phyloP scores from a whole-genome alignment of 1,140 invertebrate species.

The Condylostylus longicornis region DNA sequence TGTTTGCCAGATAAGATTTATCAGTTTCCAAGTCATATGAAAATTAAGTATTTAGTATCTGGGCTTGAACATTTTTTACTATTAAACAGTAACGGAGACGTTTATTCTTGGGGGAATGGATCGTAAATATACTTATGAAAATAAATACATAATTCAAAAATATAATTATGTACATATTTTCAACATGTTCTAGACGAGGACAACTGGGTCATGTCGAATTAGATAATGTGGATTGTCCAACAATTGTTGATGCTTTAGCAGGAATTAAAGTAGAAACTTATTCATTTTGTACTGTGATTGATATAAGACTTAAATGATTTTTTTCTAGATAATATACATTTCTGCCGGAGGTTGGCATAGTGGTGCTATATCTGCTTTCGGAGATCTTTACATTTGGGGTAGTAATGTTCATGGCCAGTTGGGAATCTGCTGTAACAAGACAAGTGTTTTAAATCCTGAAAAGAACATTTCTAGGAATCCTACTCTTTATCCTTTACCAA shows the following conservation, averaged over 20 bases:
- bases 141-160: slow-evolving; percentile 1
- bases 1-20: slow-evolving; percentile 42
- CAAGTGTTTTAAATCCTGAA: slow-evolving; percentile 27
- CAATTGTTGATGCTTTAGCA: slow-evolving; percentile 50
- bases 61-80: slow-evolving; percentile 67
- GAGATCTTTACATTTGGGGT: slow-evolving; percentile 81
- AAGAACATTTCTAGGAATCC: slow-evolving; percentile 15
- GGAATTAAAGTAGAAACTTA: slow-evolving; percentile 49
- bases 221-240: slow-evolving; percentile 43
- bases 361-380: slow-evolving; percentile 53
- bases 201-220: slow-evolving; percentile 66
- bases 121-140: slow-evolving; percentile 39
- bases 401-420: slow-evolving; percentile 78
- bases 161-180: slow-evolving; percentile 4
- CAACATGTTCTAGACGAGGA: slow-evolving; percentile 45
- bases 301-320: no score
- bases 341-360: slow-evolving; percentile 75
- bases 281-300: no score
- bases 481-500: slow-evolving; percentile 23
- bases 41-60: slow-evolving; percentile 48
- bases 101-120: slow-evolving; percentile 68
- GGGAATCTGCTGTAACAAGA: no score
- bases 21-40: slow-evolving; percentile 35
- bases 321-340: slow-evolving; percentile 40
- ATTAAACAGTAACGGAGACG: slow-evolving; percentile 49